Conservation (phyloP, 1,140 invertebrate genomes). For the Caenorhabditis inopinata region DNA sequence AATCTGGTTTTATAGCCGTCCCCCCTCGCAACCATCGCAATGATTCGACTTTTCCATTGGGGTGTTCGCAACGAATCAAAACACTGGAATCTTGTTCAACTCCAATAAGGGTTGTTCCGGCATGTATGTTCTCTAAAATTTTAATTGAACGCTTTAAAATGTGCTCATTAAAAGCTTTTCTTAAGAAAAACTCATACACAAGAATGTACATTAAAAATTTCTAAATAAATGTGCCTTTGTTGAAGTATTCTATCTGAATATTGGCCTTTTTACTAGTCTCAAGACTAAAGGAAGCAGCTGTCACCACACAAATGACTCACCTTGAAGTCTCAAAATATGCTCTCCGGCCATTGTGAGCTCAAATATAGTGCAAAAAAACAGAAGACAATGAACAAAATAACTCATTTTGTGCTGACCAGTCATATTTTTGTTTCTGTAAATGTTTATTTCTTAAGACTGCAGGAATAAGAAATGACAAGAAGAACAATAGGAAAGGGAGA, state of each 20-base stretch:
- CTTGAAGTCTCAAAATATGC: slow-evolving; percentile 11
- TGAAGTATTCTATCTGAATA: background rate
- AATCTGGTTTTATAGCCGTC: background rate
- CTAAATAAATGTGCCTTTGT: no score
- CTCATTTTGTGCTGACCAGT: background rate
- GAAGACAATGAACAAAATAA: background rate
- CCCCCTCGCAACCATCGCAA: slow-evolving; percentile 21
- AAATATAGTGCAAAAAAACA: background rate
- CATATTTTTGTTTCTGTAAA: background rate
- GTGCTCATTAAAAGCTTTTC: no score
- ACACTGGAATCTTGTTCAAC: slow-evolving; percentile 7
- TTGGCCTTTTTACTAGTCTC: background rate
- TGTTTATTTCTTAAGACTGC: background rate
- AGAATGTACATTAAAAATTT: no score
- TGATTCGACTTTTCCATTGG: background rate
- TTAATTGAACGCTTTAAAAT: no score
- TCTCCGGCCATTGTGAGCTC: background rate
- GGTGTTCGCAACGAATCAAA: slow-evolving; percentile 2
- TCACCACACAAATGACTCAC: background rate
- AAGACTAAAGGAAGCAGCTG: no score
- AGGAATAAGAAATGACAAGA: slow-evolving; percentile 2
- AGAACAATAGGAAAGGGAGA: background rate
- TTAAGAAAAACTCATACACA: no score
- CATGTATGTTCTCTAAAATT: background rate
- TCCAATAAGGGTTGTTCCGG: background rate